These are phyloP conservation scores for Hassar affinis DNA, from an alignment of 2,113 vertebrate species.

Conservation along the genomic window DNA sequence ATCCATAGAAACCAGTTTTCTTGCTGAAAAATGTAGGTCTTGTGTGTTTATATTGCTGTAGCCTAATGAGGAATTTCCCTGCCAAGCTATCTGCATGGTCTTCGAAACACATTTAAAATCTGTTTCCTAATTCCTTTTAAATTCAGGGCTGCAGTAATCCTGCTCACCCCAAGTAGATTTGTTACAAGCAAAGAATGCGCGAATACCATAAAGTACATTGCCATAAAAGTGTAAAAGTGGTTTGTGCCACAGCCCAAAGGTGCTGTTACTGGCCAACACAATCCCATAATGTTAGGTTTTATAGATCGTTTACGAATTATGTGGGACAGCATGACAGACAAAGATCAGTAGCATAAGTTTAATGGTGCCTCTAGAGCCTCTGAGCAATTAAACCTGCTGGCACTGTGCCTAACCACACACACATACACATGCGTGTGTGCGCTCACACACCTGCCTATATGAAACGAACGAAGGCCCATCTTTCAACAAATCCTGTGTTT, in stretches of 20 bases:
- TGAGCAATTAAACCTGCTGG: conserved; percentile 43
- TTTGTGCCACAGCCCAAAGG: neutral
- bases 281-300: conserved; percentile 29
- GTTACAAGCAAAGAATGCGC: neutral
- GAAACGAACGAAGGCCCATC: neutral
- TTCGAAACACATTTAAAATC: neutral
- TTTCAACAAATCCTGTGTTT: conserved; percentile 26
- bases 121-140: neutral
- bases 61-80: neutral
- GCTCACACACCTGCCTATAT: conserved; percentile 54
- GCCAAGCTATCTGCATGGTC: neutral
- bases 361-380: conserved; percentile 31
- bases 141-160: neutral
- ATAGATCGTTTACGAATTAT: conserved; percentile 31
- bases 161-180: neutral
- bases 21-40: neutral
- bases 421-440: neutral
- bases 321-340: conserved; percentile 5
- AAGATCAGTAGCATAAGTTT: conserved; percentile 38
- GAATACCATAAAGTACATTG: neutral
- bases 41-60: neutral
- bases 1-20: neutral
- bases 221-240: conserved; percentile 2
- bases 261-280: conserved; percentile 17
- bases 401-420: conserved; percentile 22